Conservation (phyloP, 2,797 vertebrate species). For the Cuculus canorus region DNA sequence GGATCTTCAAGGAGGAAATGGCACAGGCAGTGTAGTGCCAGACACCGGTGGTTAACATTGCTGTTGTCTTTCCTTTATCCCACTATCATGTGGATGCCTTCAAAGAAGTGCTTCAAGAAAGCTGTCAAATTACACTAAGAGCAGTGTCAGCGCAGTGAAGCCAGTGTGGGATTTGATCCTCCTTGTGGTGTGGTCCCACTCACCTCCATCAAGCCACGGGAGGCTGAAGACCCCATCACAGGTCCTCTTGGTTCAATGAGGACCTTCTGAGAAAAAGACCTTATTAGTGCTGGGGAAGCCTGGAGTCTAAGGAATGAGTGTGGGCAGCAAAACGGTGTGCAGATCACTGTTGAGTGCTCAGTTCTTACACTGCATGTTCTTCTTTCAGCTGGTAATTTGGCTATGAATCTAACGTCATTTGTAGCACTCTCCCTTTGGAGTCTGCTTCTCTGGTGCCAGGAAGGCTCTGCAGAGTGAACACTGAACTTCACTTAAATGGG, state of each 20-base stretch:
- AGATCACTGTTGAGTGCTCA: neutral
- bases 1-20: neutral
- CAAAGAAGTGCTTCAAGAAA: neutral
- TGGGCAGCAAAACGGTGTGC: rapidly evolving
- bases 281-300: neutral
- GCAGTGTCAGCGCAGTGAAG: neutral
- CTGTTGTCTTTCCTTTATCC: neutral
- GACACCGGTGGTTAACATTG: neutral
- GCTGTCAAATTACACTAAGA: neutral
- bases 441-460: neutral
- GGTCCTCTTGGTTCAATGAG: neutral
- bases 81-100: neutral
- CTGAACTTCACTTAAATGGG: neutral
- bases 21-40: neutral
- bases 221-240: neutral
- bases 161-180: neutral
- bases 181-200: neutral
- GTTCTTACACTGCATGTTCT: neutral
- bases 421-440: neutral
- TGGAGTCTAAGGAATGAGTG: neutral
- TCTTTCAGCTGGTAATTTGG: neutral
- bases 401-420: neutral
- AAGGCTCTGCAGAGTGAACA: neutral
- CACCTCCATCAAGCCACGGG: neutral
- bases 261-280: neutral